Base-by-base conservation (phyloP, 2,797 vertebrate species). In the Cossypha niveicapilla region DNA sequence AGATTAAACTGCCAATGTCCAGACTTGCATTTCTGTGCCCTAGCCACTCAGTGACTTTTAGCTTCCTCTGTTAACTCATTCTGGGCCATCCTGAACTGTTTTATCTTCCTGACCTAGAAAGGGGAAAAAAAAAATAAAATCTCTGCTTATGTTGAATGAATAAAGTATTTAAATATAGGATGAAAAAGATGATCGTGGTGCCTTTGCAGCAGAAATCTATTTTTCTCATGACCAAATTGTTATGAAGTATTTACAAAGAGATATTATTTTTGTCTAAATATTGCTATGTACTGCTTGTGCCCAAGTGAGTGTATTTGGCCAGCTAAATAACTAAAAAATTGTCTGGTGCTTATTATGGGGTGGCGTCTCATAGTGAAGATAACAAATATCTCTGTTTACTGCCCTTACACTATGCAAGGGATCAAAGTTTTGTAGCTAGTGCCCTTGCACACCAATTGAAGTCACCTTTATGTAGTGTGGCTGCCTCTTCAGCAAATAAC, bases 371-470 rank as follows among this genome's bases (percentile, higher is more conserved):
- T 11, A 51, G 13, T 23, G 24, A 67, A 74, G 50, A n/a, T 61
- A 72, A 56, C 8, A 10, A 19, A 6, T 60, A 45, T 15, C 62
- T 51, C 27, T 2, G 0, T 57, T 86, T 37, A 4, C 5, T 75
- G 37, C 39, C 28, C 65, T 71, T 9, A 68, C 3, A 1, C 8
- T 14, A 0, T 9, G 6, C 3, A 4, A 66, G 9, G 10, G 30
- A n/a, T 84, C 47, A 51, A 62, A 66, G 39, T 48, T 73, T 50
- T 45, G 5, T 32, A 66, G 32, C 15, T 51, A 11, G 12, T 57
- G 56, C n/a, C 2, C 0, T 12, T 62, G 34, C 13, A 7, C 30
- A 30, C 18, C 11, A 41, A 0, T 7, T 50, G 54, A 70, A 93
- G 39, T 15, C 19, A 39, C 35, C 12, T 53, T 12, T 47, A 13